Conservation (phyloP, 2,888 invertebrate species). For the Beris chalybata region DNA sequence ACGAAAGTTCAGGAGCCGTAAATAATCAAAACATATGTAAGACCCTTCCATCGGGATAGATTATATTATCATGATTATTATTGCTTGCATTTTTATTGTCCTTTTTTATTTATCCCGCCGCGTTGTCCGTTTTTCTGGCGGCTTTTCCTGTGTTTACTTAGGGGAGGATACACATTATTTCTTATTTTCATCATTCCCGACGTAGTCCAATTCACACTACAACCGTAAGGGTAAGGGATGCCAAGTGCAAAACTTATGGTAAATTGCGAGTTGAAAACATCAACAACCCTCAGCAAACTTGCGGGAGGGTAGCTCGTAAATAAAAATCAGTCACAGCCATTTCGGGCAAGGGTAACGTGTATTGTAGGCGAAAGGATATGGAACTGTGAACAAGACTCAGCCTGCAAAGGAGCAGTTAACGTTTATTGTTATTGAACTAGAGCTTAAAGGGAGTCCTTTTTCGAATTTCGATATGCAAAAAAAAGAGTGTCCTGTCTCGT, state of each 20-base stretch:
- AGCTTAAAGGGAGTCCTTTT: conserved; percentile 17
- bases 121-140: background rate
- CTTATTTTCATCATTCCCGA: no score
- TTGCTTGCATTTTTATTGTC: conserved; percentile 32
- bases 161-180: background rate
- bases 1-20: no score
- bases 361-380: no score
- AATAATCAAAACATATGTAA: no score
- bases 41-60: conserved; percentile 38
- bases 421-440: conserved; percentile 36
- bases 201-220: background rate
- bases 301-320: conserved; percentile 28
- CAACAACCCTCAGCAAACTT: background rate
- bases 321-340: conserved; percentile 38
- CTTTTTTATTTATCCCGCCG: background rate
- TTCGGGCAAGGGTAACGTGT: background rate
- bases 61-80: conserved; percentile 40
- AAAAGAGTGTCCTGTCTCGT: background rate
- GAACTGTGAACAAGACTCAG: conserved; percentile 3
- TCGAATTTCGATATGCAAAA: background rate
- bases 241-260: background rate
- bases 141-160: background rate
- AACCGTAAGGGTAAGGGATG: background rate
- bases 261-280: no score
- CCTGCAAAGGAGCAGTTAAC: conserved; percentile 35